Percentiles rank a stretch among this genome's conserved stretches.
Evolutionary conservation across 2,888 invertebrate species (phyloP).

Genomic region (Mactromeris polynyma): DNA sequence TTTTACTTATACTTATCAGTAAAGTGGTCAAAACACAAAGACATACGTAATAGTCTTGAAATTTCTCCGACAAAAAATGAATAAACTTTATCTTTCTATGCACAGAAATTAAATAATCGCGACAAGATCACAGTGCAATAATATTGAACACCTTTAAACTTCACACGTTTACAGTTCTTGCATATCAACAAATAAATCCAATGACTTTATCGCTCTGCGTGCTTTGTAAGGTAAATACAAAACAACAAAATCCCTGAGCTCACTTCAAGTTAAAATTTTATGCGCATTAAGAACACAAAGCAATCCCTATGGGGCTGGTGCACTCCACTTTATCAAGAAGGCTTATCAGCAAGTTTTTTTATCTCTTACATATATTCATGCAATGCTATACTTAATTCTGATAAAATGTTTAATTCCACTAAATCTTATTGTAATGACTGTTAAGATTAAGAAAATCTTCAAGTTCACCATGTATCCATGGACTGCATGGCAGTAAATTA

Average conservation of each 20-base stretch:
- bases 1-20: background rate
- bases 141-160: background rate
- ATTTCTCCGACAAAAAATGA: background rate
- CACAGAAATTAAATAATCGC: background rate
- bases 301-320: background rate
- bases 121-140: background rate
- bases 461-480: background rate
- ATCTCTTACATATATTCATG: background rate
- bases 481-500: background rate
- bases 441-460: background rate
- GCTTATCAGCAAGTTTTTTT: background rate
- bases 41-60: background rate
- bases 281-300: background rate
- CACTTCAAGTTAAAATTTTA: constrained; percentile 6
- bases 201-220: background rate
- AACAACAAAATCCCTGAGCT: background rate
- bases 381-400: background rate
- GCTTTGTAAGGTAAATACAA: background rate
- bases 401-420: constrained; percentile 5
- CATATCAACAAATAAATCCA: background rate
- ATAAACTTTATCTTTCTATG: background rate
- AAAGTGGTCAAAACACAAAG: background rate
- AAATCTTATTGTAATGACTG: background rate
- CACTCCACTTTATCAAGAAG: background rate
- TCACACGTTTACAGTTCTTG: background rate